Base-by-base conservation (phyloP, 2,113 vertebrate species). In the Nematolebias whitei region DNA sequence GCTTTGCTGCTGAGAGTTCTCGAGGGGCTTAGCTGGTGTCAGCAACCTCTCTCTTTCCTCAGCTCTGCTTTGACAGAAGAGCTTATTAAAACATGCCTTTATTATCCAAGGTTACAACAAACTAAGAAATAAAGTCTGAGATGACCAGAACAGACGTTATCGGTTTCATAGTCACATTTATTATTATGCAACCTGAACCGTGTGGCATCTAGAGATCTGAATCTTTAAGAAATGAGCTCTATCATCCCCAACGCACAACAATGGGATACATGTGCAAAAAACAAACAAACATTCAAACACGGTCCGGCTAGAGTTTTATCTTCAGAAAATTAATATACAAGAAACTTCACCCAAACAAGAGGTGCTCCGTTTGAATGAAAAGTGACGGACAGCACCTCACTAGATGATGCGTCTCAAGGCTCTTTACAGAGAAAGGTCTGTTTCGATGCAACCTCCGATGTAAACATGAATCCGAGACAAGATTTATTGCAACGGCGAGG, bases 11-110 rank as follows among this genome's bases (percentile, higher is more conserved):
- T 12, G 2, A 20, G 71, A 73, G 60, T 66, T 76, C 83, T 82
- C 76, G 58, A 29, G 32, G 76, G 85, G 76, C 79, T 86, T 86
- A 79, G 70, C 75, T 51, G 66, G 82, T 83, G 82, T 89, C 85
- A 74, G 83, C 61, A 86, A 61, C 78, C 62, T 67, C 76, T 83
- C 84, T 78, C 79, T 72, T 85, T 73, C 73, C 81, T 79, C 71
- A 54, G 71, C 73, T 69, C 66, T 1, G 24, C 71, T 81, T 70
- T 78, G 84, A 86, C 82, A 80, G 76, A 79, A 62, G 59, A 81
- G 86, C 82, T 78, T 71, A 84, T 87, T 89, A 83, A 85, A 35
- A 85, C n/a, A 40, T 50, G 59, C 55, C 67, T 86, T 87, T 86
- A 85, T 87, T 79, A 85, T 70, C 74, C 73, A 62, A 45, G 63